Evolutionary conservation across 2,888 invertebrate species (phyloP), one percentile per base, ranked within the genome.

Genomic region (Mycalesis mineus): DNA sequence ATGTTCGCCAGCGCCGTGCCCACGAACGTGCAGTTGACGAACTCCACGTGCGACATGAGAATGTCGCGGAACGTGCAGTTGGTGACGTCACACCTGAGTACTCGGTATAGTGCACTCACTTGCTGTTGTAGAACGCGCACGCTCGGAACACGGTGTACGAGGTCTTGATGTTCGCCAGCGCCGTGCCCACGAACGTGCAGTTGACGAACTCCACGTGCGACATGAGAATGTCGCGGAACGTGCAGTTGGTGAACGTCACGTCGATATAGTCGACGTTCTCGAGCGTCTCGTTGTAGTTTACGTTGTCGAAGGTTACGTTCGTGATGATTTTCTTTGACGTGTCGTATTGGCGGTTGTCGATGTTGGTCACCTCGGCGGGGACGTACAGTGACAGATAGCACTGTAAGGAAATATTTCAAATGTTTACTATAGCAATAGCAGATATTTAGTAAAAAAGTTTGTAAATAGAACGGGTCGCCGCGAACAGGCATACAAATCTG

Each of bases 161-260:
- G 11, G 94, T 93, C 76, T 93, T 94, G 42, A 95, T 92, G 67
- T 93, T 94, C 31, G 92, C 91, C 72, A 95, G 93, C 65, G 93
- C 92, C 3, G 92, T 92, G 42, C 92, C 91, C n/a, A 86, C 82
- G 72, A 95, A 93, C 6, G 92, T 89, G 73, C 95, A 95, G 71
- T 94, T 94, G 65, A 86, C 82, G 77, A 95, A 95, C 58, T 92
- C 85, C 15, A 95, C 94, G 69, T 95, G 95, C 60, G 92, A 94
- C 76, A 95, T 88, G 66, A 94, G 83, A 78, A 94, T 88, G 67
- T 93, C 92, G 15, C 90, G 88, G 75, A 95, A 95, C 15, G 91
- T 92, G 71, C 93, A 93, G 62, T 93, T 92, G 31, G 77, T 75
- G 77, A 95, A 95, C 11, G 85, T 84, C 1, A 91, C 91, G 60